phyloP scores from a whole-genome alignment of 2,797 vertebrate species.

The Gouania willdenowi region DNA sequence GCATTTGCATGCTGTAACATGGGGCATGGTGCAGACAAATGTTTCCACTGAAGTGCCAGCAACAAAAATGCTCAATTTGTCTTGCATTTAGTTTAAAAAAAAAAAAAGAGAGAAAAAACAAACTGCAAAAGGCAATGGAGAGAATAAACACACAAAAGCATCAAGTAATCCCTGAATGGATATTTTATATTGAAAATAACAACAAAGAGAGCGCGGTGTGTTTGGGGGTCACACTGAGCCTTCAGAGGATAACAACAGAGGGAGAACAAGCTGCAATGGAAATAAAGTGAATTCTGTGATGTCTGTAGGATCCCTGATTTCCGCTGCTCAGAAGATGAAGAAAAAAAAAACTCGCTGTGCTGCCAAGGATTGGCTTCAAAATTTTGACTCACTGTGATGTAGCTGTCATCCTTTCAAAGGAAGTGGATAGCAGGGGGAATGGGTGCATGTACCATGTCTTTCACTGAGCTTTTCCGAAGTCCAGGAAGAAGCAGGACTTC shows the following conservation, averaged over 20 bases:
- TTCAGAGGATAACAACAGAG: conserved; percentile 73
- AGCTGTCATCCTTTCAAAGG: conserved; percentile 77
- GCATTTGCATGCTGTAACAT: conserved; percentile 42
- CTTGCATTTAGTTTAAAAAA: conserved; percentile 66
- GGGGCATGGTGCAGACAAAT: conserved; percentile 45
- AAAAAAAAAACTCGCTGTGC: conserved; percentile 41
- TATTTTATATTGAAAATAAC: conserved; percentile 74
- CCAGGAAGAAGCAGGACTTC: conserved; percentile 64
- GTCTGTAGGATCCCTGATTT: conserved; percentile 73
- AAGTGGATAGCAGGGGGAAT: conserved; percentile 68
- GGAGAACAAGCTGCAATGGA: conserved; percentile 64
- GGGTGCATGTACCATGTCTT: conserved; percentile 72
- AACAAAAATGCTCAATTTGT: conserved; percentile 63
- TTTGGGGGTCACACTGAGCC: conserved; percentile 66
- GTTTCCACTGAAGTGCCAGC: conserved; percentile 58
- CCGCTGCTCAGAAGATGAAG: conserved; percentile 51
- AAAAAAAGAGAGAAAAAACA: too few relatives aligned
- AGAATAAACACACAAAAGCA: conserved; percentile 66
- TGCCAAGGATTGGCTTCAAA: conserved; percentile 75
- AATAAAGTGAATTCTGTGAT: conserved; percentile 73
- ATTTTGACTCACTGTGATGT: conserved; percentile 77
- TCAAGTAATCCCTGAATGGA: conserved; percentile 73
- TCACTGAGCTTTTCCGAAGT: conserved; percentile 69
- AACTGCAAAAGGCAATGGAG: conserved; percentile 49
- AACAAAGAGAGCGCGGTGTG: conserved; percentile 62